phyloP scores from a whole-genome alignment of 2,888 invertebrate species.

The Strigamia transsilvanica region DNA sequence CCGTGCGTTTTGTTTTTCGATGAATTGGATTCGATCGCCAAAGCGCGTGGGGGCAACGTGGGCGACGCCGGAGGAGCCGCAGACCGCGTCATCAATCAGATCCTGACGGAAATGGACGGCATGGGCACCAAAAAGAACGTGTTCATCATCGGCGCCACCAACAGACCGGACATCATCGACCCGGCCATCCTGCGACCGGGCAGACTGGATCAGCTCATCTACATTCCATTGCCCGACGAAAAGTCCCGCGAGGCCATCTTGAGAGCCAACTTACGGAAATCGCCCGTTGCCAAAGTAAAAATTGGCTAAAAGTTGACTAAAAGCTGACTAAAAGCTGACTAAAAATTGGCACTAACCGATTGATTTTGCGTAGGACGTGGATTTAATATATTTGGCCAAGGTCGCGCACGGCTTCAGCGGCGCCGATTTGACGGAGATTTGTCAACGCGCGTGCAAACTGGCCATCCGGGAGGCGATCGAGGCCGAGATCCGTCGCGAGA shows the following conservation, averaged over 20 bases:
- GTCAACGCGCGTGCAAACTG: constrained; percentile 98
- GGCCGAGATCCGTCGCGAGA: constrained; percentile 89
- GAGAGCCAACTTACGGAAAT: constrained; percentile 93
- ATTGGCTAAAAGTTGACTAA: no score
- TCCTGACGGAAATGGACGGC: constrained; percentile 99
- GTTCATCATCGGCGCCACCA: constrained; percentile 97
- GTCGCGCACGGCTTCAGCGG: constrained; percentile 95
- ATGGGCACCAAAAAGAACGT: constrained; percentile 99
- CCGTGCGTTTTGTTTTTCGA: constrained; percentile 99
- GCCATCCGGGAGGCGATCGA: constrained; percentile 99
- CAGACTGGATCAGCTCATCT: constrained; percentile 98
- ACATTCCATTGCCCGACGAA: constrained; percentile 99
- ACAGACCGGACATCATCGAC: constrained; percentile 93
- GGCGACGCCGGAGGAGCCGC: constrained; percentile 99
- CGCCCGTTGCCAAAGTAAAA: constrained; percentile 85
- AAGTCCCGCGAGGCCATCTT: constrained; percentile 96
- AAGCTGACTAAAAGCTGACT: background rate
- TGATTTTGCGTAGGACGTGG: constrained; percentile 75
- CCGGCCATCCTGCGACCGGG: constrained; percentile 98
- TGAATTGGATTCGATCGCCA: constrained; percentile 99
- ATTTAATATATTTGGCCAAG: constrained; percentile 74
- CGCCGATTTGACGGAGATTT: constrained; percentile 98
- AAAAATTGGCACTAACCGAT: background rate
- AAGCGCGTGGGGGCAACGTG: constrained; percentile 95
- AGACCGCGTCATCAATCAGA: constrained; percentile 99